Conservation (phyloP, 2,888 invertebrate species). For the Leptinotarsa haldemani region DNA sequence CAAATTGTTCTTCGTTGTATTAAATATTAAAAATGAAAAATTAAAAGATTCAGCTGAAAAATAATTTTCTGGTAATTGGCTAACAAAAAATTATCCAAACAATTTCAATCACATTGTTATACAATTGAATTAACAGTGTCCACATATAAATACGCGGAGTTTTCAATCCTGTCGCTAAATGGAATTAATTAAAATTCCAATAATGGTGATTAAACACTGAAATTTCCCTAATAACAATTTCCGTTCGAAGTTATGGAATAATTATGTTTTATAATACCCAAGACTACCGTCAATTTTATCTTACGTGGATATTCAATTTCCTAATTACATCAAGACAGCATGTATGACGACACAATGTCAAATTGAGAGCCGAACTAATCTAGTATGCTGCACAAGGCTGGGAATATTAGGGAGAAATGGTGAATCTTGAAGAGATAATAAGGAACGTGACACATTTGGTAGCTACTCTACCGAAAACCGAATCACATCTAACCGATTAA, state of each 20-base stretch:
- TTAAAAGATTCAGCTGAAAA: too few relatives aligned
- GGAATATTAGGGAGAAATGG: not conserved
- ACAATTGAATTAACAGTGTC: too few relatives aligned
- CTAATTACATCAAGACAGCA: conserved; percentile 10
- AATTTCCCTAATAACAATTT: too few relatives aligned
- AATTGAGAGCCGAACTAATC: not conserved
- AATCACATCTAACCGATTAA: not conserved
- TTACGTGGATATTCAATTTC: conserved; percentile 9
- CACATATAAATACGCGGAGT: too few relatives aligned
- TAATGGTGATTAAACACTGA: too few relatives aligned
- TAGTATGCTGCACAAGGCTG: not conserved
- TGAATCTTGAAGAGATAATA: not conserved
- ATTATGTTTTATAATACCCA: not conserved
- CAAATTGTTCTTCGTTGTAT: too few relatives aligned
- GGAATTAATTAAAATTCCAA: too few relatives aligned
- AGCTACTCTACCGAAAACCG: not conserved
- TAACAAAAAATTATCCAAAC: too few relatives aligned
- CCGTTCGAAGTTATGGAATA: not conserved
- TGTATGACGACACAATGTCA: conserved; percentile 7
- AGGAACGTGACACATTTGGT: conserved; percentile 10
- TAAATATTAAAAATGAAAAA: too few relatives aligned
- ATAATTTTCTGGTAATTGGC: too few relatives aligned
- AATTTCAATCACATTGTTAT: too few relatives aligned
- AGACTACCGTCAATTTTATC: not conserved
- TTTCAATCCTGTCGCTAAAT: too few relatives aligned